Conservation (phyloP, 2,888 invertebrate species). For the Portevinia maculata region DNA sequence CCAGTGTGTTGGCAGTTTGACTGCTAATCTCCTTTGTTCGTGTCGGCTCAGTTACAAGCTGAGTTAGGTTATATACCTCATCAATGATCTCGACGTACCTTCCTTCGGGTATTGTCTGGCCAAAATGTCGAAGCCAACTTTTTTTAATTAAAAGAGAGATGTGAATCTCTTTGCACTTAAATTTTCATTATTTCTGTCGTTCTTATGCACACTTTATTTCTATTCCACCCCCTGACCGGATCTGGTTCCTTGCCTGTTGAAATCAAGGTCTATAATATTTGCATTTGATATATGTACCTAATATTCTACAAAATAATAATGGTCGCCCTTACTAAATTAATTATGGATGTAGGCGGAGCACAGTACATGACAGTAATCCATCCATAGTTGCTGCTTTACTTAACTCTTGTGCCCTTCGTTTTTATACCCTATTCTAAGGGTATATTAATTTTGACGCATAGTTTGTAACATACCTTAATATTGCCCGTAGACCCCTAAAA, state of each 20-base stretch:
- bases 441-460: too few relatives aligned
- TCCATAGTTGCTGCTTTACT: slow-evolving; percentile 48
- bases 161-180: not conserved
- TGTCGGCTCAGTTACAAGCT: too few relatives aligned
- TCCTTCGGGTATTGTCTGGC: too few relatives aligned
- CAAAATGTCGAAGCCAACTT: too few relatives aligned
- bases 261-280: slow-evolving; percentile 54
- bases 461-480: too few relatives aligned
- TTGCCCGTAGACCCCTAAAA: too few relatives aligned
- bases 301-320: slow-evolving; percentile 19
- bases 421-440: not conserved
- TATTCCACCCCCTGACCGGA: not conserved
- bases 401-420: slow-evolving; percentile 43
- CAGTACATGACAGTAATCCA: slow-evolving; percentile 50
- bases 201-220: slow-evolving; percentile 13
- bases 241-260: slow-evolving; percentile 1
- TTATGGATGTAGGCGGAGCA: slow-evolving; percentile 24
- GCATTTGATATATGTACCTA: slow-evolving; percentile 45
- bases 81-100: too few relatives aligned
- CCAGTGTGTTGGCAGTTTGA: too few relatives aligned
- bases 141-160: not conserved
- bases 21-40: too few relatives aligned
- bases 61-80: too few relatives aligned
- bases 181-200: slow-evolving; percentile 13
- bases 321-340: slow-evolving; percentile 39